Evolutionary conservation across 2,888 invertebrate genomes (phyloP), one percentile per base, ranked within the genome.

Genomic region (Drosophila greeni): DNA sequence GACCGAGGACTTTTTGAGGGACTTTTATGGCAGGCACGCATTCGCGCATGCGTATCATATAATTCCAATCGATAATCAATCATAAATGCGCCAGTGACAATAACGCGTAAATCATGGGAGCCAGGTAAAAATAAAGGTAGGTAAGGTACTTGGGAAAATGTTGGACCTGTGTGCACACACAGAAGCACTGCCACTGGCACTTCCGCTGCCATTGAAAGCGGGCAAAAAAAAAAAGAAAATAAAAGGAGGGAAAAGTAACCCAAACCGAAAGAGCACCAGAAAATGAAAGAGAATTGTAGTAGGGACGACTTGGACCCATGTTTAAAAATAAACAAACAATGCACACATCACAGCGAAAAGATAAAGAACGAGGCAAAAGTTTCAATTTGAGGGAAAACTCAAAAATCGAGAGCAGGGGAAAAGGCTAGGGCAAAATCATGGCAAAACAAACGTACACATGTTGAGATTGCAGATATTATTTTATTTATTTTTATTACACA

Each of bases 31-130:
- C 53, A 72, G 71, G 67, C 79, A 82, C 83, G 81, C 79, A 79
- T 79, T 83, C 83, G 83, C 83, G 83, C 83, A 79, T 79, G 79
- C 79, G 79, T 79, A 79, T 83, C 83, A 80, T 72, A 83, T 64
- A 83, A 77, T 73, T 83, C 72, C 82, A 75, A 83, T 80, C 84
- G 76, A 81, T 84, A 79, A 81, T 81, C 81, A 81, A 81, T 81
- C 81, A 81, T 81, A 84, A 81, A 76, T 84, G 84, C 77, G 70
- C 61, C 84, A 82, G 75, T 82, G 74, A 83, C 84, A 84, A 82
- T 81, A 81, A 82, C 74, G 70, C 84, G 84, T 81, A 84, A 84
- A 82, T 84, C 84, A 84, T 51, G 62, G 69, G 43, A 47, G 39
- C 56, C 56, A 70, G 64, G 53, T 70, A 62, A 54, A 45, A 29